phyloP scores from a whole-genome alignment of 2,888 invertebrate species.

The Sphinx pinastri region DNA sequence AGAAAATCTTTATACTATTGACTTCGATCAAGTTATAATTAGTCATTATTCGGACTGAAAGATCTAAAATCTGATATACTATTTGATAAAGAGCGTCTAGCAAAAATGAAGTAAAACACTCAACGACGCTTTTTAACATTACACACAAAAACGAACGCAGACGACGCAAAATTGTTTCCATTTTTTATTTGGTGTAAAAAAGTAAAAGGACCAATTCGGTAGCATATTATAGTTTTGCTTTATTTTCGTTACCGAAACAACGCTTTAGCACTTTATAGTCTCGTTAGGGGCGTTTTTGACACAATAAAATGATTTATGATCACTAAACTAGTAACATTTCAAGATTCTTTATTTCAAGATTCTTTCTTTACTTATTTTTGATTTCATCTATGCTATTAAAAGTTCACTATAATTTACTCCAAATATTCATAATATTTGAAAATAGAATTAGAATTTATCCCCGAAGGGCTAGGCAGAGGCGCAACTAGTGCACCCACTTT shows the following conservation, averaged over 20 bases:
- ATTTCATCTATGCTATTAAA: too few species aligned
- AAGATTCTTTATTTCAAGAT: too few species aligned
- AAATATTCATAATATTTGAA: too few species aligned
- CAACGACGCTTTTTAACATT: constrained; percentile 37
- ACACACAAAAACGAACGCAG: constrained; percentile 44
- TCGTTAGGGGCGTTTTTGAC: constrained; percentile 58
- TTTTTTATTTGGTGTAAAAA: constrained; percentile 61
- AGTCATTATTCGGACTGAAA: too few species aligned
- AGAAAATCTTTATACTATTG: too few species aligned
- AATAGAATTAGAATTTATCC: too few species aligned
- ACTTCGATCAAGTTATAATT: too few species aligned
- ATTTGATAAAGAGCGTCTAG: neutral
- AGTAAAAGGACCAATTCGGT: constrained; percentile 65
- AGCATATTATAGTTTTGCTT: constrained; percentile 67
- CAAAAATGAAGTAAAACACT: constrained; percentile 37
- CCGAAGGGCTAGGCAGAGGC: too few species aligned
- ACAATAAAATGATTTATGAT: constrained; percentile 64
- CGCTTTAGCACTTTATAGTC: constrained; percentile 62
- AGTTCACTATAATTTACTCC: too few species aligned
- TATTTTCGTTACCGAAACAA: constrained; percentile 61
- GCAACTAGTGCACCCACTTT: too few species aligned
- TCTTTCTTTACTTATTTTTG: too few species aligned
- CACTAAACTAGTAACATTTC: constrained; percentile 29
- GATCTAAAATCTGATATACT: neutral
- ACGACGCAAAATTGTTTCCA: constrained; percentile 50